phyloP scores from a whole-genome alignment of 2,888 invertebrate species.

The Tuberolachnus salignus region DNA sequence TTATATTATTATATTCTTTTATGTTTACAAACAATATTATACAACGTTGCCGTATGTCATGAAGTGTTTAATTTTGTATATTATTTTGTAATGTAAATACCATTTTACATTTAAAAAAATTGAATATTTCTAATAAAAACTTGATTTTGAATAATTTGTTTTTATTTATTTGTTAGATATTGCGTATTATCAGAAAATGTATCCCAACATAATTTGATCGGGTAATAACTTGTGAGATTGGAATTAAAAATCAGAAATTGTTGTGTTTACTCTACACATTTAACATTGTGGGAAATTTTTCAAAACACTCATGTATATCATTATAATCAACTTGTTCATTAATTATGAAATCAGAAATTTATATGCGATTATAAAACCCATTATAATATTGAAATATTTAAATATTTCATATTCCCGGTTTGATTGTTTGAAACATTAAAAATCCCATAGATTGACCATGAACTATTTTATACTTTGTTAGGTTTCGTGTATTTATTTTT shows the following conservation, averaged over 20 bases:
- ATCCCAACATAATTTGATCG: background rate
- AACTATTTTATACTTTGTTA: constrained; percentile 34
- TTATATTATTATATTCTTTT: constrained; percentile 13
- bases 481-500: constrained; percentile 33
- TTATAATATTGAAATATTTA: background rate
- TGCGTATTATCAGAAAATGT: background rate
- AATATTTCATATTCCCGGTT: background rate
- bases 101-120: background rate
- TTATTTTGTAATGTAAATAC: constrained; percentile 16
- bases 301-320: background rate
- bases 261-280: background rate
- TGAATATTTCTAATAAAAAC: constrained; percentile 16
- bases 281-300: background rate
- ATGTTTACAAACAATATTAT: background rate
- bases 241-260: background rate
- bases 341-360: background rate
- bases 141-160: too few relatives aligned
- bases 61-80: constrained; percentile 15
- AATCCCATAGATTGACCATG: constrained; percentile 4
- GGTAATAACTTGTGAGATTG: background rate
- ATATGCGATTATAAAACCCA: background rate
- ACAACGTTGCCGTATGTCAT: constrained; percentile 2
- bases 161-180: background rate
- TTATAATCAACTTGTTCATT: background rate
- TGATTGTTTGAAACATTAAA: constrained; percentile 10